Conservation (phyloP, 2,113 vertebrate species). For the Halcyon malimbica region DNA sequence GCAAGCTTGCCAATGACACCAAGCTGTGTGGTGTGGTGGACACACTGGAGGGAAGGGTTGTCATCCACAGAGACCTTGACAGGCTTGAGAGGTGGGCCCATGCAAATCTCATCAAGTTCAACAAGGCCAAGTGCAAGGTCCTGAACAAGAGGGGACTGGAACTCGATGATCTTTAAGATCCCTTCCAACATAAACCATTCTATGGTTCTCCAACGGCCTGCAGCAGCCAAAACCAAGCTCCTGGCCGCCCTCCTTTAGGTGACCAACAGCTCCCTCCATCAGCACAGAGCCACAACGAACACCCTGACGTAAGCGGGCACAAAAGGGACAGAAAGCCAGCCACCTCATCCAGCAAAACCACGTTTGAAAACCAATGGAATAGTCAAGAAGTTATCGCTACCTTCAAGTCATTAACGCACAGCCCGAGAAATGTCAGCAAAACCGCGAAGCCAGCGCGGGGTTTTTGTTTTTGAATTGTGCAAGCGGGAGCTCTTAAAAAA, state of each 20-base stretch:
- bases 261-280: not conserved
- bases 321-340: not conserved
- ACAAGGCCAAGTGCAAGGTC: no score
- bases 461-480: not conserved
- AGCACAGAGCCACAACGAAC: accelerated
- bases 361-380: not conserved
- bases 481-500: not conserved
- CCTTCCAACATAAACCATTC: no score
- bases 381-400: not conserved
- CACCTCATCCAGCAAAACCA: accelerated
- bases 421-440: not conserved
- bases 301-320: accelerated
- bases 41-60: no score
- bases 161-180: no score
- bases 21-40: no score
- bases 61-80: no score
- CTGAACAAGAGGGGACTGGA: no score
- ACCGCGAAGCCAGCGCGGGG: not conserved
- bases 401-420: not conserved
- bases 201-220: not conserved
- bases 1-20: no score
- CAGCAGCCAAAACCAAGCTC: not conserved
- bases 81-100: no score
- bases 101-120: no score
- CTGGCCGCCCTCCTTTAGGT: accelerated